phyloP scores from a whole-genome alignment of 2,888 invertebrate genomes.

The Drosophila neutralis region DNA sequence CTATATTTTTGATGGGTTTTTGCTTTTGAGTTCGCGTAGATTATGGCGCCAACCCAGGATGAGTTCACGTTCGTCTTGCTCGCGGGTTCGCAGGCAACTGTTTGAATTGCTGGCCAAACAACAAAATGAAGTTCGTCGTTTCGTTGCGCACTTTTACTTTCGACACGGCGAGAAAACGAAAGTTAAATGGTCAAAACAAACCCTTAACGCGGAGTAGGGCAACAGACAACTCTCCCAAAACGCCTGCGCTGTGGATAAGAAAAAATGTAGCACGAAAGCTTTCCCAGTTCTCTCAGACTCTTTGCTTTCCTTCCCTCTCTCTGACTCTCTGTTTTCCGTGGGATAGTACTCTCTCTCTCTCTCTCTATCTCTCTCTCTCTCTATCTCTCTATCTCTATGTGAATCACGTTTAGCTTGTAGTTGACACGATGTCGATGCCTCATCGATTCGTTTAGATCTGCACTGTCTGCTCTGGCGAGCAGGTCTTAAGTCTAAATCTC shows the following conservation, averaged over 20 bases:
- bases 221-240: background rate
- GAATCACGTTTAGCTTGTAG: too few species aligned
- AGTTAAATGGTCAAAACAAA: constrained; percentile 52
- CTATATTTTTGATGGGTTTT: constrained; percentile 6
- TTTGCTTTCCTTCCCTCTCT: constrained; percentile 2
- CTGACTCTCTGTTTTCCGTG: background rate
- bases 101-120: constrained; percentile 22
- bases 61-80: constrained; percentile 45
- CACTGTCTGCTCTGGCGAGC: too few species aligned
- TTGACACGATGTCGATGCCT: too few species aligned
- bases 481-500: too few species aligned
- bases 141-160: constrained; percentile 51
- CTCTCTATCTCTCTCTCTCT: background rate
- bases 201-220: constrained; percentile 34
- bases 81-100: constrained; percentile 55
- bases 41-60: constrained; percentile 1
- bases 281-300: constrained; percentile 4
- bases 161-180: constrained; percentile 47
- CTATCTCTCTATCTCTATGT: background rate
- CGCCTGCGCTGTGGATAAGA: constrained; percentile 23
- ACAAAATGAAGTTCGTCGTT: constrained; percentile 26
- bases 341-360: background rate
- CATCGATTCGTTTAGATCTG: too few species aligned
- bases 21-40: background rate
- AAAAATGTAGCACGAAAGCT: constrained; percentile 22